Evolutionary conservation across 2,797 vertebrate species (phyloP), one percentile per base, ranked within the genome.

Genomic region (Helicolenus hilgendorfi): DNA sequence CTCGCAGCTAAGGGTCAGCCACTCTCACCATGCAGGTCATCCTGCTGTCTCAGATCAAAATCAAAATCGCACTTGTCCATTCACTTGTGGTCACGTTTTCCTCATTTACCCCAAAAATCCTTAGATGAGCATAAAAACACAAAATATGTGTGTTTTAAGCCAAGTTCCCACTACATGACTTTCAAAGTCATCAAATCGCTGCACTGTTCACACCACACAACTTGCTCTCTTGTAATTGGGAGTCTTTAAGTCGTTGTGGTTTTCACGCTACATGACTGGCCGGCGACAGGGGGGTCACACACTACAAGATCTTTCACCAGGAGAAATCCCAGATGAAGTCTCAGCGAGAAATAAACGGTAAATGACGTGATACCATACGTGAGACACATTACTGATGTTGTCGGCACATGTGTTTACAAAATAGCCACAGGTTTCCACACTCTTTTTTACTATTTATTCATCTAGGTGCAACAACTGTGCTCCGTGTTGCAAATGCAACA

Each of bases 1-100:
- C 90, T 79, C 77, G 53, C 83, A 69, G 89, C 83, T 76, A 64
- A 22, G 71, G 85, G 84, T 95, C 89, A 89, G 60, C n/a, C 38
- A 15, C 27, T 72, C 49, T 75, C 45, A 59, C 45, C 67, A 41
- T 41, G 55, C 64, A 75, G 24, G 77, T 86, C 85, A 78, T 26
- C 62, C 85, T 77, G 79, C 77, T 76, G 69, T 38, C 72, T 88
- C 60, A 3, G 27, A 89, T 89, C 24, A 80, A 73, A 91, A 89
- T 89, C 24, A 79, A 73, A 91, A 64, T 90, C 83, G 77, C 79
- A 84, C 70, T 53, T 56, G 53, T 86, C 68, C 41, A 65, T 75
- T 11, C 29, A 77, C 49, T 53, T 29, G 26, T 15, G 35, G 75
- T 24, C 80, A 80, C 29, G 26, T 22, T 79, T 53, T 29, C 55